Evolutionary conservation across 2,888 invertebrate genomes (phyloP).

Genomic region (Allygus modestus): DNA sequence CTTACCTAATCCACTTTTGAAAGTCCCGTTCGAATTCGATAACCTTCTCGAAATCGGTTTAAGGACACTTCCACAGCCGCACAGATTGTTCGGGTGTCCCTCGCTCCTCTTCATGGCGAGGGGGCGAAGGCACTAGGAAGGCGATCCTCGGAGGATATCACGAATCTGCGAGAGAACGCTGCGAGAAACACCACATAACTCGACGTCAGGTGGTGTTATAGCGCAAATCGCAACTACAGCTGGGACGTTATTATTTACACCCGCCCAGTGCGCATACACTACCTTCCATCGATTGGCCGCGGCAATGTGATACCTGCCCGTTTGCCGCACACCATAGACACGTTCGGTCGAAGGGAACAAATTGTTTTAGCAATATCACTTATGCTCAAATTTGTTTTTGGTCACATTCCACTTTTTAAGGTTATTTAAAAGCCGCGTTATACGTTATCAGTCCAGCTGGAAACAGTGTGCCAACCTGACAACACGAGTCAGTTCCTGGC

Average conservation of each 20-base stretch:
- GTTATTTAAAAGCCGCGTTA: no score
- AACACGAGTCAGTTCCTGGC: no score
- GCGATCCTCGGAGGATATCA: background rate
- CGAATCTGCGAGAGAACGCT: background rate
- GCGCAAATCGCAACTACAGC: background rate
- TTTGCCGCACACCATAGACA: no score
- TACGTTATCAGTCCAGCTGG: no score
- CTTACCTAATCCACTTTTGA: conserved; percentile 57
- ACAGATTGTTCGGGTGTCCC: conserved; percentile 30
- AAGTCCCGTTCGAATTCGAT: conserved; percentile 43
- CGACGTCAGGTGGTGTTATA: no score
- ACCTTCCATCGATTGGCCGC: conserved; percentile 43
- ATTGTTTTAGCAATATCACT: no score
- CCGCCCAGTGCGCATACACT: conserved; percentile 58
- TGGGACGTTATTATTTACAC: conserved; percentile 45
- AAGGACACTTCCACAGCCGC: conserved; percentile 53
- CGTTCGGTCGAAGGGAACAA: no score
- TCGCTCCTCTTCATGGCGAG: conserved; percentile 44
- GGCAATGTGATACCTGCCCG: no score
- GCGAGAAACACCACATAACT: no score
- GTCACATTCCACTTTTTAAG: no score
- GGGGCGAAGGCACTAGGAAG: conserved; percentile 24
- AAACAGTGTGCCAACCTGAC: no score
- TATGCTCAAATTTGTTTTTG: no score
- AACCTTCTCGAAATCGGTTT: conserved; percentile 53